phyloP scores from a whole-genome alignment of 2,888 invertebrate species.

The Emmelina monodactyla region DNA sequence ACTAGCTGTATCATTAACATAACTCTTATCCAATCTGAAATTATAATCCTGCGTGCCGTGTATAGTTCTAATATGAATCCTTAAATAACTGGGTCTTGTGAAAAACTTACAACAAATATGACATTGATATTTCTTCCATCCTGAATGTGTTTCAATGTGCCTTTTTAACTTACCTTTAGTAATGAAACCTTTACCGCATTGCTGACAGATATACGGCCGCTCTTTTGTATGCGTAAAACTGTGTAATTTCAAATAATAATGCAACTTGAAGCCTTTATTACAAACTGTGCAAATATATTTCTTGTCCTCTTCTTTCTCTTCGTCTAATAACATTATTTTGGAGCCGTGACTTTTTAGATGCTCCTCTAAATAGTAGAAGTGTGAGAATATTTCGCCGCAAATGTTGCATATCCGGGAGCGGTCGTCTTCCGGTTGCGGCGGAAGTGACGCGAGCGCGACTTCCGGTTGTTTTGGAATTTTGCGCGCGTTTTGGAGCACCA shows the following conservation, averaged over 20 bases:
- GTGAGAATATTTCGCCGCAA: conserved; percentile 52
- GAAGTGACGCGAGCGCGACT: conserved; percentile 11
- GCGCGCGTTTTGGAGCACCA: conserved; percentile 52
- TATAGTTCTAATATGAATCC: conserved; percentile 50
- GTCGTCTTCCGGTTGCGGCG: conserved; percentile 31
- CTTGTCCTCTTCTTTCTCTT: conserved; percentile 32
- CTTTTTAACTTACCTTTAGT: conserved; percentile 50
- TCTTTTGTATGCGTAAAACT: conserved; percentile 53
- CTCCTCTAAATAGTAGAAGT: conserved; percentile 52
- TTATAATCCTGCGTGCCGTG: conserved; percentile 52
- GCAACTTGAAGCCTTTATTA: conserved; percentile 47
- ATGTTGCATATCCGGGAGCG: conserved; percentile 50
- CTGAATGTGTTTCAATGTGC: conserved; percentile 48
- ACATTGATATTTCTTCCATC: conserved; percentile 51
- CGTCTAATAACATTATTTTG: conserved; percentile 36
- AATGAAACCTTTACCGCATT: conserved; percentile 54
- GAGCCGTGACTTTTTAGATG: conserved; percentile 50
- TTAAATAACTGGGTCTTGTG: conserved; percentile 44
- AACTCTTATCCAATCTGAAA: conserved; percentile 26
- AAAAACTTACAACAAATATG: conserved; percentile 57
- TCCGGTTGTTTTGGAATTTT: conserved; percentile 35
- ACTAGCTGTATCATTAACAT: too few relatives aligned
- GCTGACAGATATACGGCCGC: conserved; percentile 50
- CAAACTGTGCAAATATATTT: conserved; percentile 45
- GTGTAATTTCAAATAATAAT: conserved; percentile 50